Evolutionary conservation across 2,113 vertebrate species (phyloP), one percentile per base, ranked within the genome.

Genomic region (Psammodynastes pulverulentus): DNA sequence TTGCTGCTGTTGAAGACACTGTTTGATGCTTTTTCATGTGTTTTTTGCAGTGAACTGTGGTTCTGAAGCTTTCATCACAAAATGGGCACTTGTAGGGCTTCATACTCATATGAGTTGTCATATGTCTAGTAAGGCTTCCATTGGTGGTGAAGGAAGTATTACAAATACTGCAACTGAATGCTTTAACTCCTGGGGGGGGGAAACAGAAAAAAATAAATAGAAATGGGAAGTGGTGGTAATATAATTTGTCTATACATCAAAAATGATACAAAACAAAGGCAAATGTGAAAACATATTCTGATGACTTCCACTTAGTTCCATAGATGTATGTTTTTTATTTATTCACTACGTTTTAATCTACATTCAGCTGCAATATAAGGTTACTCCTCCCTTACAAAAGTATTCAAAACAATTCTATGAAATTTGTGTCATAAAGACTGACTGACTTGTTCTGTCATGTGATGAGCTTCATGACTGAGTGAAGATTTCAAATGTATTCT

Each of bases 71-170:
- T 94, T 99, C 98, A 23, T 98, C 98, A 88, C 99, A 99, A 96
- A 99, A 97, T 0, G 98, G 98, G 94, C 99, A 99, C 96, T 98
- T 99, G 96, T 98, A 99, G 19, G 98, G 98, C 96, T 98, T 99
- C 94, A 98, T 96, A 97, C 98, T 98, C 95, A 97, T 96, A 94
- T 99, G 99, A 88, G 98, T 99, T 89, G 98, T 98, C 98, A 98
- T 98, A 97, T 99, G 99, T 84, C 99, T 97, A 72, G 98, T 99
- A 96, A 99, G 98, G 97, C 99, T 99, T 91, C 99, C 99, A 26
- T 99, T 99, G 94, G 99, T 99, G 93, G 99, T 99, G 97, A 99
- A 99, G 0, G 98, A 98, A 0, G 99, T 98, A 8, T 97, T 98
- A 90, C 99, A 99, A 48, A 99, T 96, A 7, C 97, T 98, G 95